These are phyloP conservation scores for Clarias pachynema DNA, from an alignment of 2,797 vertebrate species.

Conservation along the genomic window DNA sequence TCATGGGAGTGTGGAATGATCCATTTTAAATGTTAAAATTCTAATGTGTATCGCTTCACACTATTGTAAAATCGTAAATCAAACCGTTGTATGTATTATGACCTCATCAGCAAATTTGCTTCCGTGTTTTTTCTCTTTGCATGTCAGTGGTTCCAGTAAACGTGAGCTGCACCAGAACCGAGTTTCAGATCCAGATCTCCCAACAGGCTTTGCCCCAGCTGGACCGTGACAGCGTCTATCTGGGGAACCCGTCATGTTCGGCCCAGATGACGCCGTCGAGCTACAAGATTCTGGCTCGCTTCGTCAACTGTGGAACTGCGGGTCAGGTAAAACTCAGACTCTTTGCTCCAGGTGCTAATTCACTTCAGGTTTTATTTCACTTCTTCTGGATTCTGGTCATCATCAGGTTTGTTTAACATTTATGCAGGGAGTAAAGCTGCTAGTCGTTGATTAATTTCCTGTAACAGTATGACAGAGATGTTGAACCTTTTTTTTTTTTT, in stretches of 20 bases:
- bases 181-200: constrained; percentile 93
- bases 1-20: too few relatives aligned
- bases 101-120: not conserved
- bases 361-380: not conserved
- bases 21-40: too few relatives aligned
- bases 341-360: not conserved
- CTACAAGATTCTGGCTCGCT: constrained; percentile 92
- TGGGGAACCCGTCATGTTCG: constrained; percentile 86
- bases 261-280: constrained; percentile 82
- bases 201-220: constrained; percentile 83
- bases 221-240: constrained; percentile 86
- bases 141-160: constrained; percentile 90
- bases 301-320: constrained; percentile 89
- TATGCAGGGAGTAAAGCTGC: not conserved
- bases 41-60: too few relatives aligned
- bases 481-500: not conserved
- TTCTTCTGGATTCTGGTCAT: not conserved
- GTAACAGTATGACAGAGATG: not conserved
- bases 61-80: too few relatives aligned
- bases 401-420: not conserved
- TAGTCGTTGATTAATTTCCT: not conserved
- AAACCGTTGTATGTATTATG: too few relatives aligned
- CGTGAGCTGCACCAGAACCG: constrained; percentile 91
- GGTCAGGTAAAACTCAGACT: constrained; percentile 75
- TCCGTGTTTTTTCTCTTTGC: constrained; percentile 10